Conservation (phyloP, 2,113 vertebrate genomes). For the Harpagus bidentatus region DNA sequence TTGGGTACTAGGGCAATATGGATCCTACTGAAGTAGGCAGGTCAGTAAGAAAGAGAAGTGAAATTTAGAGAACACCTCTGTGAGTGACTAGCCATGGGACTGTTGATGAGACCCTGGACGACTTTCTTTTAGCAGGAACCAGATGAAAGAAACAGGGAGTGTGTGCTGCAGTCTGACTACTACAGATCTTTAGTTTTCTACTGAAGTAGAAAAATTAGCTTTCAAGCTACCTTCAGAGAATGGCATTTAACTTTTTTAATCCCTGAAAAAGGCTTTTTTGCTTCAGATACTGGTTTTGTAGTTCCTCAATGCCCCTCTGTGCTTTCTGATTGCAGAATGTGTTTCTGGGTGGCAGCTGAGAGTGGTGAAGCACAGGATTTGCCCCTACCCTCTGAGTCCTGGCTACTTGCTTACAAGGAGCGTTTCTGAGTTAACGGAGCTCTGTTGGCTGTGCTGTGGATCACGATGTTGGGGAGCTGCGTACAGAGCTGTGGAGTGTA, state of each 20-base stretch:
- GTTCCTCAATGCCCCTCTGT: neutral
- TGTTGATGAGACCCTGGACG: neutral
- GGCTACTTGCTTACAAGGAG: too few species aligned
- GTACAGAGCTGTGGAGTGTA: neutral
- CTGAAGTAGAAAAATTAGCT: neutral
- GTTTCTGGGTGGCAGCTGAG: neutral
- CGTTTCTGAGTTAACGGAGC: neutral
- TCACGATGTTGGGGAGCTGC: accelerated
- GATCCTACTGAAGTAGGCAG: neutral
- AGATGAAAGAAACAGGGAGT: neutral
- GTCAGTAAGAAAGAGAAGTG: neutral
- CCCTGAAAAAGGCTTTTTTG: neutral
- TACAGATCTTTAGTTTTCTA: neutral
- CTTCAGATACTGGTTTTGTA: neutral
- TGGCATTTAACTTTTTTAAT: neutral
- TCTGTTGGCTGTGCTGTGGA: accelerated
- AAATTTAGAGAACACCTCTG: accelerated
- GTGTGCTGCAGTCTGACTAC: neutral
- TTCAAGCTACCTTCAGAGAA: neutral
- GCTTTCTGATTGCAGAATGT: neutral
- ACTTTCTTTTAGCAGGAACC: neutral
- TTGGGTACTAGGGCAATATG: neutral
- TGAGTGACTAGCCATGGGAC: neutral
- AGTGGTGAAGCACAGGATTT: neutral
- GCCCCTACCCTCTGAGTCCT: too few species aligned